These are phyloP conservation scores for Pachydiplax longipennis DNA, from an alignment of 2,888 invertebrate genomes.

Conservation along the genomic window DNA sequence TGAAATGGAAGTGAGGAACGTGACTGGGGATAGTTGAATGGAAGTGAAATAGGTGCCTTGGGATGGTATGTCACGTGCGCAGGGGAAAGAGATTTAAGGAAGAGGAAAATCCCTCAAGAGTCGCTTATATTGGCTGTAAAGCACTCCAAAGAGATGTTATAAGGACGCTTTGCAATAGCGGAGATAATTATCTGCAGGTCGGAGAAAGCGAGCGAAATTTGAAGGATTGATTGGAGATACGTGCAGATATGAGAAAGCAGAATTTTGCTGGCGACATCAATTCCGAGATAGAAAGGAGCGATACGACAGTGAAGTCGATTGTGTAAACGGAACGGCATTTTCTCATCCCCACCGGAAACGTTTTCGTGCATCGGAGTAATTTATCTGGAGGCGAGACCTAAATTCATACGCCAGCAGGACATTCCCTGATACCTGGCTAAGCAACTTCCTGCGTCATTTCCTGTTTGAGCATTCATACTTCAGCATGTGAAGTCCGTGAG, in stretches of 20 bases:
- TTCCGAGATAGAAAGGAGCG: background rate
- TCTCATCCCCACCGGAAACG: background rate
- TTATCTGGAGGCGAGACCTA: background rate
- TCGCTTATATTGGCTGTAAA: background rate
- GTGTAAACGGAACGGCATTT: no score
- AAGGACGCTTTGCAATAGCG: background rate
- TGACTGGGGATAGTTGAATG: background rate
- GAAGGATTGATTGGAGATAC: background rate
- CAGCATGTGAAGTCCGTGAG: no score
- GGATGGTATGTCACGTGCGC: background rate
- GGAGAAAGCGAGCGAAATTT: no score
- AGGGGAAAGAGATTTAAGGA: background rate
- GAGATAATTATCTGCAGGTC: background rate
- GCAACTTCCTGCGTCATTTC: no score
- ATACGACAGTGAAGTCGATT: no score
- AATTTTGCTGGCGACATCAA: background rate
- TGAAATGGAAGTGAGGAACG: background rate
- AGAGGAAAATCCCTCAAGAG: background rate
- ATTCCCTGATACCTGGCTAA: background rate
- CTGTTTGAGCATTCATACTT: no score
- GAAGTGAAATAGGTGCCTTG: background rate
- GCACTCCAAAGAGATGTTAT: background rate
- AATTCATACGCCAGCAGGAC: background rate
- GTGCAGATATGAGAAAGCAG: background rate
- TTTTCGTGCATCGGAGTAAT: background rate